A percentile compares a stretch with the other conserved stretches of the same genome.
Conservation (phyloP, 2,888 invertebrate genomes). For the Lumbricus terrestris region DNA sequence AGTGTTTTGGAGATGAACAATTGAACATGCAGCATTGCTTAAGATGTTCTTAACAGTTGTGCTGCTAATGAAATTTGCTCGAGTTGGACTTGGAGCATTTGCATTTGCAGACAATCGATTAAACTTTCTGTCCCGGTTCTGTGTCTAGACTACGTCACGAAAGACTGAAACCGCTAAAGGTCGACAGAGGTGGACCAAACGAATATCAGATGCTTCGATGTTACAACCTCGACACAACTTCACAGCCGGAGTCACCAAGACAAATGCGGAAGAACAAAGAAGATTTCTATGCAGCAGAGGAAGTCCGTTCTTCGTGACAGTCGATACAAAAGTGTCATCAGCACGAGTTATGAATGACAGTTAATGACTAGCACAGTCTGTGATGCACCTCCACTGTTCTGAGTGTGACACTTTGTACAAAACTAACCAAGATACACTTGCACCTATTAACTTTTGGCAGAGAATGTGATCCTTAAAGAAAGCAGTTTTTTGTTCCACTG, state of each 20-base stretch:
- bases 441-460: neutral
- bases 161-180: constrained; percentile 50
- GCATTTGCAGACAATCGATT: no score
- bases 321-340: neutral
- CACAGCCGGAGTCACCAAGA: constrained; percentile 48
- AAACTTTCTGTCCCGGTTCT: neutral
- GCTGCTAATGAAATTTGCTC: no score
- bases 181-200: constrained; percentile 56
- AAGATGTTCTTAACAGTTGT: neutral
- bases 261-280: constrained; percentile 47
- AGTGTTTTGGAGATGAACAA: neutral
- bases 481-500: neutral
- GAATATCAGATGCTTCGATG: constrained; percentile 57
- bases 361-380: neutral
- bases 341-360: neutral
- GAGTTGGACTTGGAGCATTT: no score
- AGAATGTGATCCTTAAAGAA: neutral
- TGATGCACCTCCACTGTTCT: neutral
- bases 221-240: constrained; percentile 51
- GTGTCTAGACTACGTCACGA: constrained; percentile 54
- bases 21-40: neutral
- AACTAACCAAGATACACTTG: neutral
- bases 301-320: neutral
- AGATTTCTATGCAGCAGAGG: constrained; percentile 42
- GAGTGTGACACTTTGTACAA: neutral